These are phyloP conservation scores for Malurus leucopterus DNA, from an alignment of 2,797 vertebrate genomes.

Conservation along the genomic window DNA sequence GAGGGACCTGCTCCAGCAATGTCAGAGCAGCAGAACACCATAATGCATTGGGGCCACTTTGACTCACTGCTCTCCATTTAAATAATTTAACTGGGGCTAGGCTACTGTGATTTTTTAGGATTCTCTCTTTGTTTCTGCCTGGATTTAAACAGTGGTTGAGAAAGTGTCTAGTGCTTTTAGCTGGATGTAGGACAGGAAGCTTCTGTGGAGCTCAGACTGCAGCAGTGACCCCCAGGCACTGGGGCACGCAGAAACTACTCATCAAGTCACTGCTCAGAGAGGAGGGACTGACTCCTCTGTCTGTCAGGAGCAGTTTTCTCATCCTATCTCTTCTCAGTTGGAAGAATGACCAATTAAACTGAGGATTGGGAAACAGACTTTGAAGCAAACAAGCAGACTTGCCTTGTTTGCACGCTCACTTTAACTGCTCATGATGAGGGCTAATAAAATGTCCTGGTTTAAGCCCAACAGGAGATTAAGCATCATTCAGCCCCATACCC, in stretches of 20 bases:
- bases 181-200: background rate
- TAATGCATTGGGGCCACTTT: background rate
- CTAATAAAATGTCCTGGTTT: background rate
- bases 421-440: accelerated
- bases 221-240: background rate
- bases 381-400: background rate
- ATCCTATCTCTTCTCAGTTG: background rate
- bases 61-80: background rate
- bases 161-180: background rate
- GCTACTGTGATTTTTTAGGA: background rate
- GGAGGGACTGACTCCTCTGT: background rate
- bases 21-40: background rate
- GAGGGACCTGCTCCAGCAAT: background rate
- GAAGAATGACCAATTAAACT: background rate
- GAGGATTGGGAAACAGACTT: background rate
- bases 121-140: background rate
- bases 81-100: background rate
- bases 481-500: background rate
- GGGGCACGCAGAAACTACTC: background rate
- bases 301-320: background rate
- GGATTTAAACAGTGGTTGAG: background rate
- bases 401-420: background rate
- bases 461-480: background rate
- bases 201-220: background rate
- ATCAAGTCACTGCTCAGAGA: background rate